A percentile compares a stretch with the other conserved stretches of the same genome.
Evolutionary conservation across 2,888 invertebrate genomes (phyloP).

Genomic region (Ectemnius continuus): DNA sequence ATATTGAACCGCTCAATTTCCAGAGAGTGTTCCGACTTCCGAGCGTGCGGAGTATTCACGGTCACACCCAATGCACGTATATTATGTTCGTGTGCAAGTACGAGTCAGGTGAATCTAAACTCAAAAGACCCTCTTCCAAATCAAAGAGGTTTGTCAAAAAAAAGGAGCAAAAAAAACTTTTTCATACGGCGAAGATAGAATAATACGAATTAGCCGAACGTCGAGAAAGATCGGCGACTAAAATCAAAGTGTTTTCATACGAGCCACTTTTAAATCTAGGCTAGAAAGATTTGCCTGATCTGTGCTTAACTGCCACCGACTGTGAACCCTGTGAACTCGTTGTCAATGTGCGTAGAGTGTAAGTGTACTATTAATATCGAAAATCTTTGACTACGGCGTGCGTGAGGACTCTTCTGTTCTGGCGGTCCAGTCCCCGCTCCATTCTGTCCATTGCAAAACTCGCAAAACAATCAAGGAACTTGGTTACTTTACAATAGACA

Average conservation of each 20-base stretch:
- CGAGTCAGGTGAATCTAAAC: constrained; percentile 42
- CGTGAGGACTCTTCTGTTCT: background rate
- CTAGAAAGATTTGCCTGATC: constrained; percentile 39
- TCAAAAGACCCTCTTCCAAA: background rate
- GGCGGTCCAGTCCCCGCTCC: no score
- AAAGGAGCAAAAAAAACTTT: no score
- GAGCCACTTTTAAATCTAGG: background rate
- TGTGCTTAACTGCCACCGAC: constrained; percentile 53
- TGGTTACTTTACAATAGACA: constrained; percentile 12
- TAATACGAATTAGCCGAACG: no score
- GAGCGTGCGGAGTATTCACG: no score
- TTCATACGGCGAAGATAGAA: no score
- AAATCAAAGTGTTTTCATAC: background rate
- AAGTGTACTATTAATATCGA: constrained; percentile 23
- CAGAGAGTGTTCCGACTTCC: constrained; percentile 19
- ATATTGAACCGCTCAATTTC: constrained; percentile 48
- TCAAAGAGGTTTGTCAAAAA: no score
- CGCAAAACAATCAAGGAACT: no score
- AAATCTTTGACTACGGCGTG: constrained; percentile 11
- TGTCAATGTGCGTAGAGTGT: constrained; percentile 39
- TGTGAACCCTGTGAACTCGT: constrained; percentile 31
- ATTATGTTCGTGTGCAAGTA: constrained; percentile 27
- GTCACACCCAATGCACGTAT: constrained; percentile 6
- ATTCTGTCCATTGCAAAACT: no score
- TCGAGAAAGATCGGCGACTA: no score